These are phyloP conservation scores for Furcifer pardalis DNA, from an alignment of 2,797 vertebrate genomes.

Conservation along the genomic window DNA sequence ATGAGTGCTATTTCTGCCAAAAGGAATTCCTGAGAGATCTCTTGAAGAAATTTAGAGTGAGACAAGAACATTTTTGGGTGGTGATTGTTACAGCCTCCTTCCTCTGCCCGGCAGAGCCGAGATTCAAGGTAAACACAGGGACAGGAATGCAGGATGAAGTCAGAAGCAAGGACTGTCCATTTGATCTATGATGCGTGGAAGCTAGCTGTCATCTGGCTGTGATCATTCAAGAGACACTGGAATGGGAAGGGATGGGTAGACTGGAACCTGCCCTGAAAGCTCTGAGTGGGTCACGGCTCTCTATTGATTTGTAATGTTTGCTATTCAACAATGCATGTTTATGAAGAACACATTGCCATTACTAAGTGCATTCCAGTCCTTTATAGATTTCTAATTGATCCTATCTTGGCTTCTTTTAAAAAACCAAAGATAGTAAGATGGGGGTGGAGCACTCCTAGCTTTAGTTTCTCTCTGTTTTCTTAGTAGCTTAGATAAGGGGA, in stretches of 20 bases:
- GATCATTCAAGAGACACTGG: not conserved
- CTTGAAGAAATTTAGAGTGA: not conserved
- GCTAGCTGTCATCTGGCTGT: not conserved
- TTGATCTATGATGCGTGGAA: not conserved
- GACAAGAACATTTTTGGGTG: not conserved
- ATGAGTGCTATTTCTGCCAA: not conserved
- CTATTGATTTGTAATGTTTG: not conserved
- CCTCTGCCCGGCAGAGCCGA: not conserved
- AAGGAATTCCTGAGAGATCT: constrained; percentile 3
- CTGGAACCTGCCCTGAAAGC: not conserved
- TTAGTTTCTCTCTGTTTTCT: not conserved
- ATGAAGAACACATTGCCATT: not conserved
- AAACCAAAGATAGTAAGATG: not conserved
- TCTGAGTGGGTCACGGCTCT: not conserved
- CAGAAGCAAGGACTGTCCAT: not conserved
- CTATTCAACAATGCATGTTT: not conserved
- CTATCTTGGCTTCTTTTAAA: not conserved
- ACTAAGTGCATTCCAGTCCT: not conserved
- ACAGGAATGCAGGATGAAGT: not conserved
- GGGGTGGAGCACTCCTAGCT: not conserved
- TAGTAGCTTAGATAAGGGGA: not conserved
- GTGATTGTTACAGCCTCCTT: not conserved
- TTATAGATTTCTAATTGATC: not conserved
- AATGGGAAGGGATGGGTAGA: not conserved
- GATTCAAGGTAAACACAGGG: not conserved